Evolutionary conservation across 2,797 vertebrate genomes (phyloP), one percentile per base, ranked within the genome.

Genomic region (Octomys mimax): DNA sequence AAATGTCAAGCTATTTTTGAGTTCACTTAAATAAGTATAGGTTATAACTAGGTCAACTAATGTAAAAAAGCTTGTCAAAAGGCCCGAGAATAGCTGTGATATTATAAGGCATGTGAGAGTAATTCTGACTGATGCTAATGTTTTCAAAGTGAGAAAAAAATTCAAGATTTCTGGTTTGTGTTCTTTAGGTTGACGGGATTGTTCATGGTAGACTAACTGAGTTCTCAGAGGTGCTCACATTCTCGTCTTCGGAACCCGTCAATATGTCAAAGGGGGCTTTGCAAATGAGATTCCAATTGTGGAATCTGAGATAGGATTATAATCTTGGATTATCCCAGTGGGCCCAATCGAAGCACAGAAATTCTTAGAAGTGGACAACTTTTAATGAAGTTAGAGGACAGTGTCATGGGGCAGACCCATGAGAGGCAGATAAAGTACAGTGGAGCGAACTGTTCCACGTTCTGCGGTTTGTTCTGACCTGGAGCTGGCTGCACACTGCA

Each of bases 1-100:
- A 95, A 92, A 87, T 85, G 68, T 61, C 54, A 80, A 36, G 52
- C 2, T 87, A 91, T 84, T 86, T 96, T 95, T 84, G 11, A 89
- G 84, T 57, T 86, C 36, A 71, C 24, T 36, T 87, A 71, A 87
- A 77, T 83, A n/a, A 70, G 19, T 77, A 62, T 21, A 81, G 22
- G 31, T 87, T 85, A 2, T 79, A 95, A 87, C 42, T 39, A 21
- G 6, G 39, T 92, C 31, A 93, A 70, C 6, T 64, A 39, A 77
- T 83, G 92, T 7, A 61, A 85, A 91, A 91, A 94, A 8, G 42
- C n/a, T 49, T 5, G 10, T 57, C 6, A 62, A 87, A 88, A 59
- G 1, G 66, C 46, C 68, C 0, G 42, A 61, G 19, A 89, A 68
- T n/a, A 79, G 10, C 6, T 54, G 14, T 59, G 10, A 54, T 62